Evolutionary conservation across 2,797 vertebrate species (phyloP).

Genomic region (Macropus fuliginosus): DNA sequence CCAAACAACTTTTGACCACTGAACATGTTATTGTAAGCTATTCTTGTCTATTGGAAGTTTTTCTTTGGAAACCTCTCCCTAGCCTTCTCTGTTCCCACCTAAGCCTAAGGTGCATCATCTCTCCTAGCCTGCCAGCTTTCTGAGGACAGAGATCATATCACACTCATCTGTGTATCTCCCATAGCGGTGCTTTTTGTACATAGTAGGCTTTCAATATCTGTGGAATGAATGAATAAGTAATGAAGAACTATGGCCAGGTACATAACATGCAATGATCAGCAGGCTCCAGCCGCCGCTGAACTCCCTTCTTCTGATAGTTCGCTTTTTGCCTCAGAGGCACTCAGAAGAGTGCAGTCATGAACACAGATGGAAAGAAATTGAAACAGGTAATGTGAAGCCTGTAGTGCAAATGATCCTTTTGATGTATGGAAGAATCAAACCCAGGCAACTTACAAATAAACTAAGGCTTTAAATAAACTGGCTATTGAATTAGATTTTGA

Average conservation of each 20-base stretch:
- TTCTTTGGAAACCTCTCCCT: constrained; percentile 52
- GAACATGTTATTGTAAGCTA: constrained; percentile 13
- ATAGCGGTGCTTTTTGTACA: neutral
- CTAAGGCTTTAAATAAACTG: neutral
- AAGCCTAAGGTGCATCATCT: neutral
- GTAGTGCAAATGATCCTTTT: neutral
- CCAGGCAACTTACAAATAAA: neutral
- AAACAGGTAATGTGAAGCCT: neutral
- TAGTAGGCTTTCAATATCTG: neutral
- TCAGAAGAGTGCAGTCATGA: neutral
- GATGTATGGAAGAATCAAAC: constrained; percentile 21
- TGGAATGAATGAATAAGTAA: neutral
- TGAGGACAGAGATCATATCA: neutral
- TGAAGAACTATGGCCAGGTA: neutral
- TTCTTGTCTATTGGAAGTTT: constrained; percentile 46
- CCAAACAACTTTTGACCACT: neutral
- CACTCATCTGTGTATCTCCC: neutral
- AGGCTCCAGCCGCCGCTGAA: neutral
- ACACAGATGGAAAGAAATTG: neutral
- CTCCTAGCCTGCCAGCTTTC: neutral
- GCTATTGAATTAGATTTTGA: constrained; percentile 23
- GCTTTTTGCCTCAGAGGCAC: neutral
- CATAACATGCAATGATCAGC: neutral
- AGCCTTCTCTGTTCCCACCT: neutral
- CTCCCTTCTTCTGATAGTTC: neutral